Evolutionary conservation across 1,140 invertebrate species (phyloP), one percentile per base, ranked within the genome.

Genomic region (Aplysia californica): DNA sequence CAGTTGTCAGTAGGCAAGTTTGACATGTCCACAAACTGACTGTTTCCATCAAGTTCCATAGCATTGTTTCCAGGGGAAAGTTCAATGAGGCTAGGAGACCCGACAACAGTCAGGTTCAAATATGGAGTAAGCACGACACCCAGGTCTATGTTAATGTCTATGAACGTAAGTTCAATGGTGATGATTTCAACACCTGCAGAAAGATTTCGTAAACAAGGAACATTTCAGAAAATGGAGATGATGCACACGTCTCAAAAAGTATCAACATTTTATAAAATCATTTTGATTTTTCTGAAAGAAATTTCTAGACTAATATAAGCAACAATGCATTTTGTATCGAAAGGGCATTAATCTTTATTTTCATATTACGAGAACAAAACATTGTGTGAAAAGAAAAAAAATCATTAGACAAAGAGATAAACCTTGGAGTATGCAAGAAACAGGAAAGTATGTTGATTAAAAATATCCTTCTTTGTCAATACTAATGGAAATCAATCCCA

Each of bases 31-130:
- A 85, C 70, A 26, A 61, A 78, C 31, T 81, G 80, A 33, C 75
- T 41, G 3, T 67, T 33, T 31, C 81, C 81, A 69, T 84, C 72
- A 55, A 85, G 74, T 0, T 70, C 29, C 6, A 83, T 10, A 5
- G 78, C 84, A 29, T 18, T 58, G 21, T 41, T n/a, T 0, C 3
- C 80, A 31, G 61, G 64, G n/a, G 23, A 65, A 6, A 80, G 75
- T 23, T 78, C 64, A 3, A 82, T 55, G 35, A 83, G 64, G 10
- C 5, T 18, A 23, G 78, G 76, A 2, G 50, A 56, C n/a, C 80
- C 79, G 41, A 69, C 5, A 15, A 80, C 15, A 5, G 75, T 71
- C 21, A 85, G 59, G 23, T 82, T 84, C 2, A 31, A 50, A 21
- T 58, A 50, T 5, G 44, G 50, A 18, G 83, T 84, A 1, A 80